phyloP scores from a whole-genome alignment of 2,113 vertebrate species.

The Laticauda colubrina region DNA sequence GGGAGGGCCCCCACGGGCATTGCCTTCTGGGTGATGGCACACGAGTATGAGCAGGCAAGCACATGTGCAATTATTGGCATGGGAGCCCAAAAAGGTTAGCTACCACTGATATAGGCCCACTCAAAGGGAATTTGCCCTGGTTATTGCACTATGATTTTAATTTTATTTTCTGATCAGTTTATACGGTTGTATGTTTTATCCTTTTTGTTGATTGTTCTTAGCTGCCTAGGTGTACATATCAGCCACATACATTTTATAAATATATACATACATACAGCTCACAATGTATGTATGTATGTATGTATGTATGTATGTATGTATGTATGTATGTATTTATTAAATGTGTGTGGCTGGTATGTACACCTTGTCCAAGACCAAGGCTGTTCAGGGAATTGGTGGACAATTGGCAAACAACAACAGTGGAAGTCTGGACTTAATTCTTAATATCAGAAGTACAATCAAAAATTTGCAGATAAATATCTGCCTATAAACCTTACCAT shows the following conservation, averaged over 20 bases:
- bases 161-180: background rate
- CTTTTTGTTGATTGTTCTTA: background rate
- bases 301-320: too few relatives aligned
- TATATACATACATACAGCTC: too few relatives aligned
- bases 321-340: too few relatives aligned
- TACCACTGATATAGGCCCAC: background rate
- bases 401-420: background rate
- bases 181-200: background rate
- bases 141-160: background rate
- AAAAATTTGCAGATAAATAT: background rate
- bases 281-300: too few relatives aligned
- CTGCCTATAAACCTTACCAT: background rate
- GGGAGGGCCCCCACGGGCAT: too few relatives aligned
- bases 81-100: too few relatives aligned
- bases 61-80: too few relatives aligned
- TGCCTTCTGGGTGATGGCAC: too few relatives aligned
- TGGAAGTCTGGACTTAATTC: background rate
- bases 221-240: background rate
- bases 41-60: too few relatives aligned
- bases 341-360: too few relatives aligned
- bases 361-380: background rate
- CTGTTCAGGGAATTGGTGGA: background rate
- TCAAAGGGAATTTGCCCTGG: background rate
- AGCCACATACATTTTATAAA: background rate
- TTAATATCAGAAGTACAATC: background rate